phyloP scores from a whole-genome alignment of 2,797 vertebrate genomes.

The Aeoliscus strigatus region DNA sequence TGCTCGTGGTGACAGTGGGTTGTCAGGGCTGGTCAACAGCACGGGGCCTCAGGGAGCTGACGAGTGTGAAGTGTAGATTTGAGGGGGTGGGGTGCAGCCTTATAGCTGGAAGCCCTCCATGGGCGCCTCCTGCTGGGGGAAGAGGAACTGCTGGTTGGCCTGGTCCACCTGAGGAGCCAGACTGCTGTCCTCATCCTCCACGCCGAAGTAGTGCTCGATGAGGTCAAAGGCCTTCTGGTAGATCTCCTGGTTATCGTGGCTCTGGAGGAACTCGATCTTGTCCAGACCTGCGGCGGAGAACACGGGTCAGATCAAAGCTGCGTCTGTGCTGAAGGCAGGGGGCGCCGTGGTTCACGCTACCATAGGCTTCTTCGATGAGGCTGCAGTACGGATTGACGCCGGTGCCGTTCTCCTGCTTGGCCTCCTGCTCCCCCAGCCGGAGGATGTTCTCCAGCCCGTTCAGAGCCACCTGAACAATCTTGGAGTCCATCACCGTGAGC shows the following conservation, averaged over 20 bases:
- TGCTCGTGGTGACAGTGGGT: no score
- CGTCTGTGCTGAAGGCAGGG: no score
- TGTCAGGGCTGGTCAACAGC: no score
- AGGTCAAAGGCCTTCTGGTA: slow-evolving; percentile 98
- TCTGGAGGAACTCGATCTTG: slow-evolving; percentile 98
- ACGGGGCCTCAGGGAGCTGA: no score
- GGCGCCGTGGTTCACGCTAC: no score
- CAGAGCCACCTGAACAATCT: slow-evolving; percentile 95
- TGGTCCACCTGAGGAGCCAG: slow-evolving; percentile 93
- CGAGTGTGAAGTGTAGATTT: slow-evolving; percentile 33
- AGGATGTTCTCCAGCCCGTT: slow-evolving; percentile 96
- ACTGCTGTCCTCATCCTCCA: slow-evolving; percentile 88
- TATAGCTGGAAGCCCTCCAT: slow-evolving; percentile 99
- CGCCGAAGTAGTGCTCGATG: slow-evolving; percentile 96
- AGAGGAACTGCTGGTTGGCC: slow-evolving; percentile 95
- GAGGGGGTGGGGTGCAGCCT: slow-evolving; percentile 50
- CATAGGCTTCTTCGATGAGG: slow-evolving; percentile 97
- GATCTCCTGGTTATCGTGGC: slow-evolving; percentile 98
- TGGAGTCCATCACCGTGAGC: slow-evolving; percentile 97
- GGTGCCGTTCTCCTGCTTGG: slow-evolving; percentile 78
- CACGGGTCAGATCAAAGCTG: no score
- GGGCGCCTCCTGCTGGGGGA: slow-evolving; percentile 92
- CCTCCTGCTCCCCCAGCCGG: slow-evolving; percentile 93
- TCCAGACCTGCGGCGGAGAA: slow-evolving; percentile 82
- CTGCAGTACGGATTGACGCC: slow-evolving; percentile 95